Percentiles rank a stretch among this genome's conserved stretches.
phyloP scores from a whole-genome alignment of 2,888 invertebrate genomes.

The Molorchus minor region DNA sequence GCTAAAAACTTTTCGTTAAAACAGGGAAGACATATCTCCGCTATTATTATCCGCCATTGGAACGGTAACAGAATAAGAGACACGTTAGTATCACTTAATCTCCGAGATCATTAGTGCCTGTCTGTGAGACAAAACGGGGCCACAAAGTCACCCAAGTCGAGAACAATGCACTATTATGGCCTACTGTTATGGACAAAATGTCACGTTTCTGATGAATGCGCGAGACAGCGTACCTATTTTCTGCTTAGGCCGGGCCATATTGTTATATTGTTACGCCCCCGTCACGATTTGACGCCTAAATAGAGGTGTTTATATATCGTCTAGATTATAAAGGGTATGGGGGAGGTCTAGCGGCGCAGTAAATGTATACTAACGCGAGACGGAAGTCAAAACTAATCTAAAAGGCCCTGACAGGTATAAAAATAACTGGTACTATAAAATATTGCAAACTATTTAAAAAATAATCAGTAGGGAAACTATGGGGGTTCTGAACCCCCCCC shows the following conservation, averaged over 20 bases:
- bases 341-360: background rate
- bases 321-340: constrained; percentile 8
- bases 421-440: no score
- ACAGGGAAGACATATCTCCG: no score
- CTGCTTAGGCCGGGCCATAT: background rate
- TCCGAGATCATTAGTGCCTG: background rate
- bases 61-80: no score
- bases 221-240: background rate
- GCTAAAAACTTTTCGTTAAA: no score
- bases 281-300: constrained; percentile 8
- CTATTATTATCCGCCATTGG: no score
- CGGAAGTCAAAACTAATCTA: no score
- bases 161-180: background rate
- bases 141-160: background rate
- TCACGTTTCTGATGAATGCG: background rate
- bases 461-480: no score
- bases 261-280: background rate
- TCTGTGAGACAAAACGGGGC: background rate
- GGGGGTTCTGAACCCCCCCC: no score
- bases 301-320: constrained; percentile 12
- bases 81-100: background rate
- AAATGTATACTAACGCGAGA: no score
- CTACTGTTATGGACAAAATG: background rate
- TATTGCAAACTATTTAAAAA: no score
- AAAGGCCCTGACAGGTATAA: no score